Base-by-base conservation (phyloP, 2,113 vertebrate genomes). In the Spermophilus dauricus region DNA sequence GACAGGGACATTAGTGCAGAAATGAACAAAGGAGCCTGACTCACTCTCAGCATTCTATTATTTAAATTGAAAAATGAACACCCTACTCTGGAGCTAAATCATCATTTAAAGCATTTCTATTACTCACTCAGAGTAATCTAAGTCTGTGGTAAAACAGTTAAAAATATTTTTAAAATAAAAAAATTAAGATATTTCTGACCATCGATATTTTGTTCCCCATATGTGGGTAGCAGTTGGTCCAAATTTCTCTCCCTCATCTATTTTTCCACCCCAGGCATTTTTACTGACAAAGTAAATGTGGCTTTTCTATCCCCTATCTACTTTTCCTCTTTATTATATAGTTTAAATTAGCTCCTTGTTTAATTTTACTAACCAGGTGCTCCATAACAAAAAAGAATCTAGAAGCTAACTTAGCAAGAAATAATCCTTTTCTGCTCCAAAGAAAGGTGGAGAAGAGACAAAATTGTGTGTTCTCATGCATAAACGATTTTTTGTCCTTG, bases 351-450 rank as follows among this genome's bases (percentile, higher is more conserved):
- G 30, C 10, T 95, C 37, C 32, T 95, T 63, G 89, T 96, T 96
- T 97, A 94, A 89, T 96, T 96, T 96, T 84, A 89, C 63, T 85
- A 94, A 92, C 78, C 96, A 94, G 93, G 65, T 92, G 92, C 86
- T 85, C 45, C 26, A 90, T 22, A 69, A 51, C 51, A 58, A 75
- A 88, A 92, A 86, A 82, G 86, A 92, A 90, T 81, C 61, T 69
- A 8, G 65, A 89, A 96, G 84, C 81, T 85, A 96, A 92, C 81
- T 89, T 90, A 81, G n/a, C 84, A 96, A 92, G 61, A 86, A 96
- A 89, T 67, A 72, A 90, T 94, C 26, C 75, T 92, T 69, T 86
- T 67, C n/a, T 81, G 34, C 92, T 90, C 56, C 48, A n/a, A n/a
- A 75, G 97, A 91, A 93, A 91, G 92, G 53, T 80, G 10, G 26